phyloP scores from a whole-genome alignment of 2,888 invertebrate species.

The Nowickia ferox region DNA sequence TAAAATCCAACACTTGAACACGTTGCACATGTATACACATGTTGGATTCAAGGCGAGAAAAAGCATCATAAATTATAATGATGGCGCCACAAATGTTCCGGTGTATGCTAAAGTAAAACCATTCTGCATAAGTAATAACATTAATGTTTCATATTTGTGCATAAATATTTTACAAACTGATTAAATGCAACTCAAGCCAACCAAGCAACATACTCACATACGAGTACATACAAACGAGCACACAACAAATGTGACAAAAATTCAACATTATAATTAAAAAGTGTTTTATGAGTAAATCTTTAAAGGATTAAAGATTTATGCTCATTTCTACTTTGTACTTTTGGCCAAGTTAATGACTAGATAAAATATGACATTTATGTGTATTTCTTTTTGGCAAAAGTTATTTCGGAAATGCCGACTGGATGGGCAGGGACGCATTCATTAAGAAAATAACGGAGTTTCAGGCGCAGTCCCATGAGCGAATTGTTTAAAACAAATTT shows the following conservation, averaged over 20 bases:
- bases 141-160: conserved; percentile 19
- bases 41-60: conserved; percentile 28
- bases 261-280: conserved; percentile 43
- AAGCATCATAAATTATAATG: conserved; percentile 66
- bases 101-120: conserved; percentile 14
- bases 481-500: too few relatives aligned
- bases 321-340: neutral
- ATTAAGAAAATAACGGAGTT: neutral
- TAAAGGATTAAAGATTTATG: conserved; percentile 49
- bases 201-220: neutral
- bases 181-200: conserved; percentile 50
- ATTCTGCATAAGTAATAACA: conserved; percentile 15
- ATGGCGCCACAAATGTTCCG: conserved; percentile 55
- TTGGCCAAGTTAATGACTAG: conserved; percentile 43
- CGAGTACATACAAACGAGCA: too few relatives aligned
- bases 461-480: neutral
- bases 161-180: conserved; percentile 42
- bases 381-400: neutral
- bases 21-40: neutral
- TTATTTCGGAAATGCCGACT: neutral
- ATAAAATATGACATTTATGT: neutral
- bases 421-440: neutral
- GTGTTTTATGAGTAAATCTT: conserved; percentile 35
- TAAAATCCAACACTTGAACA: conserved; percentile 49
- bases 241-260: conserved; percentile 36